Evolutionary conservation across 2,888 invertebrate species (phyloP).

Genomic region (Megamerina dolium): DNA sequence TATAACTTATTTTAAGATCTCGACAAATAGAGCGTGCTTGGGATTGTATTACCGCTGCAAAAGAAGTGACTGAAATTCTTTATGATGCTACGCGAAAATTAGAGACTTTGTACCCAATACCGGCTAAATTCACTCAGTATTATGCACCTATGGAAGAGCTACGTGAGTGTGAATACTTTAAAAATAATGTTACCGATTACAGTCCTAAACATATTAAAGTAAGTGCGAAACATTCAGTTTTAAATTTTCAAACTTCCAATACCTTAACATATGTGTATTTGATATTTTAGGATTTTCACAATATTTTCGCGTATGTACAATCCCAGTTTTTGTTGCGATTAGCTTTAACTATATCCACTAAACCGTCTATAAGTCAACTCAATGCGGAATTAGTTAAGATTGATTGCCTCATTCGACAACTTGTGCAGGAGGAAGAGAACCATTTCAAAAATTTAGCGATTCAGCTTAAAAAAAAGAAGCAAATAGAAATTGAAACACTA

Average conservation of each 20-base stretch:
- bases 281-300: conserved; percentile 43
- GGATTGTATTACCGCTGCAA: conserved; percentile 47
- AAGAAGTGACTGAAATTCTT: conserved; percentile 43
- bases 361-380: conserved; percentile 36
- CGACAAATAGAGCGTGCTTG: conserved; percentile 44
- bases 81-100: conserved; percentile 46
- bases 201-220: conserved; percentile 46
- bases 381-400: conserved; percentile 36
- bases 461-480: conserved; percentile 35
- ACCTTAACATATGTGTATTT: neutral
- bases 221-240: neutral
- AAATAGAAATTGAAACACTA: conserved; percentile 35
- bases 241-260: neutral
- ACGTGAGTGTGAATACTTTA: conserved; percentile 46
- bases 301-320: conserved; percentile 49
- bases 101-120: conserved; percentile 36
- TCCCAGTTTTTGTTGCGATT: conserved; percentile 46
- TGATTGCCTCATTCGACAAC: conserved; percentile 35
- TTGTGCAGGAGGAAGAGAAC: conserved; percentile 44
- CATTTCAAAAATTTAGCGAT: conserved; percentile 41
- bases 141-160: conserved; percentile 47
- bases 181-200: conserved; percentile 43
- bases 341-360: conserved; percentile 40
- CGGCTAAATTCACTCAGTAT: conserved; percentile 32
- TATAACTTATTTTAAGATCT: conserved; percentile 27